A percentile compares a stretch with the other conserved stretches of the same genome.
Evolutionary conservation across 2,113 vertebrate species (phyloP).

Genomic region (Cercopithecus mona): DNA sequence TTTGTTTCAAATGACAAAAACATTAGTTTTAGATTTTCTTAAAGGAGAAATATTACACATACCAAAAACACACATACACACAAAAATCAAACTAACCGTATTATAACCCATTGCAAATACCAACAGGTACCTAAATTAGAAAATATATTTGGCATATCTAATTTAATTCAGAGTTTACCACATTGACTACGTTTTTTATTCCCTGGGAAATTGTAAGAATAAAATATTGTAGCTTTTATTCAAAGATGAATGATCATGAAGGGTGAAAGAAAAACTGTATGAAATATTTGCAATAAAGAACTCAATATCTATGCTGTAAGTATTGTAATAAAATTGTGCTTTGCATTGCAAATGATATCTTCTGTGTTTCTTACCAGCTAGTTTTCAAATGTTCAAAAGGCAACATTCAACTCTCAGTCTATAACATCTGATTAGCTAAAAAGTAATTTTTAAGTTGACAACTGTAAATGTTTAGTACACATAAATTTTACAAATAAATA

Average conservation of each 20-base stretch:
- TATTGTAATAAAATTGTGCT: conserved; percentile 15
- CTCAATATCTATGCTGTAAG: neutral
- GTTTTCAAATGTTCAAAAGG: neutral
- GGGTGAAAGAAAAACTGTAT: neutral
- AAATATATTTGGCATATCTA: conserved; percentile 40
- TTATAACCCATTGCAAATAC: neutral
- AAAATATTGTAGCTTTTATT: conserved; percentile 64
- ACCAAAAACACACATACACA: neutral
- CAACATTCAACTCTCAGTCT: neutral
- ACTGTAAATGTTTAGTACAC: conserved; percentile 19
- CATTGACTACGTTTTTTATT: conserved; percentile 34
- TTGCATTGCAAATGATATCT: neutral
- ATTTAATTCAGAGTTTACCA: conserved; percentile 63
- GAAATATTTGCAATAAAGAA: conserved; percentile 62
- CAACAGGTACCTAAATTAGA: conserved; percentile 52
- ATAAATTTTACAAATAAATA: conserved; percentile 12
- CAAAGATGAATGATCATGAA: conserved; percentile 50
- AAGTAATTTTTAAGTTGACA: conserved; percentile 22
- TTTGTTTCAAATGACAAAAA: conserved; percentile 51
- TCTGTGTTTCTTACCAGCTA: conserved; percentile 1
- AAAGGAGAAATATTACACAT: conserved; percentile 20
- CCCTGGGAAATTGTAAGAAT: conserved; percentile 33
- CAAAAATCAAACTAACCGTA: neutral
- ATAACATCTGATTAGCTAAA: neutral
- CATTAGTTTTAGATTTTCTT: conserved; percentile 18